Conservation (phyloP, 2,888 invertebrate species). For the Diarsia rubi region DNA sequence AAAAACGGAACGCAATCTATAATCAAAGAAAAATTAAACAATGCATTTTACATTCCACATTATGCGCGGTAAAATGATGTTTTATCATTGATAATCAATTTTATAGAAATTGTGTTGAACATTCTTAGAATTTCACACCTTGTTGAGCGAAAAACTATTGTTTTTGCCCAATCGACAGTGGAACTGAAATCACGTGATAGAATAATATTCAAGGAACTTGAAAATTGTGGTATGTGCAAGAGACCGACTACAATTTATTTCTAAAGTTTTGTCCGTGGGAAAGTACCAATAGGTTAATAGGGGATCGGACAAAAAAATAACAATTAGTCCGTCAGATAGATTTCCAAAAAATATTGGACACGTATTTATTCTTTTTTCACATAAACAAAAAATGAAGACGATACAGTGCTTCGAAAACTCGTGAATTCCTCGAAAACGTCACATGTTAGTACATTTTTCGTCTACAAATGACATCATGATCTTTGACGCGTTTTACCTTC, state of each 20-base stretch:
- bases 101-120: constrained; percentile 20
- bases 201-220: not conserved
- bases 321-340: too few species aligned
- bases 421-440: too few species aligned
- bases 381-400: too few species aligned
- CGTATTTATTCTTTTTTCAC: too few species aligned
- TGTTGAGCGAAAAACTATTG: constrained; percentile 8
- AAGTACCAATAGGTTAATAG: not conserved
- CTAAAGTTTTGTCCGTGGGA: not conserved
- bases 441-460: too few species aligned
- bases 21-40: constrained; percentile 32
- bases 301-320: too few species aligned
- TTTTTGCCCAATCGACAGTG: not conserved
- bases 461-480: too few species aligned
- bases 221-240: not conserved
- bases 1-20: constrained; percentile 6
- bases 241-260: not conserved
- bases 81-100: constrained; percentile 46
- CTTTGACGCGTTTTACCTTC: too few species aligned
- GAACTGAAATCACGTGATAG: not conserved
- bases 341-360: too few species aligned
- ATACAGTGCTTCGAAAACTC: too few species aligned
- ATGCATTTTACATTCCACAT: constrained; percentile 38
- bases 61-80: constrained; percentile 18
- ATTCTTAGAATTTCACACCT: constrained; percentile 43